Percentiles rank a stretch among this genome's conserved stretches.
Conservation (phyloP, 2,113 vertebrate species). For the Chroicocephalus ridibundus region DNA sequence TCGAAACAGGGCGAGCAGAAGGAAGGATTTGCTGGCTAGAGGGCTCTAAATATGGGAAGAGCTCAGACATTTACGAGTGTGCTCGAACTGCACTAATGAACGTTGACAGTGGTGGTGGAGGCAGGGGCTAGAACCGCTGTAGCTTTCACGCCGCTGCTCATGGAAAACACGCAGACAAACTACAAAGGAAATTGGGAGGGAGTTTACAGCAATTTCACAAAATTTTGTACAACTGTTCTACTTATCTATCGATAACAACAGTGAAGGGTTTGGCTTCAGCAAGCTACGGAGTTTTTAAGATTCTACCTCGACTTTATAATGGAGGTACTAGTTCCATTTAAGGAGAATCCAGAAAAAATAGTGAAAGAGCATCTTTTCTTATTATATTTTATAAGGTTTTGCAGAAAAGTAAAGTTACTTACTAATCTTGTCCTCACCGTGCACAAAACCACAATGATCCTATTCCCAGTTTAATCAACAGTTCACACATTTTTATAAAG, state of each 20-base stretch:
- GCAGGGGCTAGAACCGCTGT: not conserved
- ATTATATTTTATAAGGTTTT: not conserved
- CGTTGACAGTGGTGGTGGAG: not conserved
- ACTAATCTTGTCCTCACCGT: not conserved
- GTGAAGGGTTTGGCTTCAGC: not conserved
- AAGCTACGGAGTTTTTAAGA: not conserved
- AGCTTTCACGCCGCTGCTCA: not conserved
- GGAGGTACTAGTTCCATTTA: not conserved
- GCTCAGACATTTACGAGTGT: not conserved
- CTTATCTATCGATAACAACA: not conserved
- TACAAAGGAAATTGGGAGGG: not conserved
- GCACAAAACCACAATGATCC: not conserved
- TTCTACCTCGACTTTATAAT: not conserved
- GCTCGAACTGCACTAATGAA: constrained; percentile 23
- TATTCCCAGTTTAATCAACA: not conserved
- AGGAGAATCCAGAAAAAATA: not conserved
- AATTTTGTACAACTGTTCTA: not conserved
- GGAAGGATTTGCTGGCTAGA: not conserved
- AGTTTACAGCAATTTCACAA: not conserved
- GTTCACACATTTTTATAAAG: not conserved
- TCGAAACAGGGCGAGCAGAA: not conserved
- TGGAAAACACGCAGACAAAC: not conserved
- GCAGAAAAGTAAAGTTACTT: not conserved
- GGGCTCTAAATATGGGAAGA: constrained; percentile 13
- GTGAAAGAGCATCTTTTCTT: not conserved